phyloP scores from a whole-genome alignment of 1,140 invertebrate genomes.

The Drosophila funebris region DNA sequence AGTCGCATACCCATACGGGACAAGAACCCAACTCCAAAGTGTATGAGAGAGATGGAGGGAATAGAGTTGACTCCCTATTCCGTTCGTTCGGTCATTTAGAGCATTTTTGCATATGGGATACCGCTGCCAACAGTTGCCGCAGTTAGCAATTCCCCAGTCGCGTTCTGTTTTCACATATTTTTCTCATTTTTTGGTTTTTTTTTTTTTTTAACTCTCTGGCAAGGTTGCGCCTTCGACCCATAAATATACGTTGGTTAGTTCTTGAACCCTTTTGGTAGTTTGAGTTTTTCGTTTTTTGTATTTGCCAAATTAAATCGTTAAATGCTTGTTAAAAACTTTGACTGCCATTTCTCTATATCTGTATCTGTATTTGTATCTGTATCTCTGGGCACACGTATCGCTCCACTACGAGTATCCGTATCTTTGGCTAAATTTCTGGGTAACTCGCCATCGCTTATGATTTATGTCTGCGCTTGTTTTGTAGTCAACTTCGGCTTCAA shows the following conservation, averaged over 20 bases:
- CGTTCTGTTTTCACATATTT: constrained; percentile 41
- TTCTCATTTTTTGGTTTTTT: constrained; percentile 45
- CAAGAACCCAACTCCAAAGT: neutral
- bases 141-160: constrained; percentile 73
- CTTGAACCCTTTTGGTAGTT: constrained; percentile 47
- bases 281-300: constrained; percentile 30
- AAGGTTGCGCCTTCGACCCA: constrained; percentile 79
- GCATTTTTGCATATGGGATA: constrained; percentile 75
- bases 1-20: constrained; percentile 41
- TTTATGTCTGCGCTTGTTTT: constrained; percentile 73
- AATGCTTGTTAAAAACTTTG: constrained; percentile 82
- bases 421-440: constrained; percentile 55
- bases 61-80: neutral
- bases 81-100: constrained; percentile 47
- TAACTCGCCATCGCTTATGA: constrained; percentile 73
- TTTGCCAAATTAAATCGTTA: constrained; percentile 82
- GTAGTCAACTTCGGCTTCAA: constrained; percentile 53
- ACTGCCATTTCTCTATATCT: constrained; percentile 55
- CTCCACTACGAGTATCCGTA: constrained; percentile 52
- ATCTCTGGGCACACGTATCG: neutral
- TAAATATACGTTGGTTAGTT: constrained; percentile 72
- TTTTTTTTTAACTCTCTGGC: constrained; percentile 37
- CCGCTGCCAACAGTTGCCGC: constrained; percentile 47
- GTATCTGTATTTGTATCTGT: constrained; percentile 30
- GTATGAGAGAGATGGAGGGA: neutral